Percentiles rank a stretch among this genome's conserved stretches.
Evolutionary conservation across 2,797 vertebrate species (phyloP).

Genomic region (Anableps anableps): DNA sequence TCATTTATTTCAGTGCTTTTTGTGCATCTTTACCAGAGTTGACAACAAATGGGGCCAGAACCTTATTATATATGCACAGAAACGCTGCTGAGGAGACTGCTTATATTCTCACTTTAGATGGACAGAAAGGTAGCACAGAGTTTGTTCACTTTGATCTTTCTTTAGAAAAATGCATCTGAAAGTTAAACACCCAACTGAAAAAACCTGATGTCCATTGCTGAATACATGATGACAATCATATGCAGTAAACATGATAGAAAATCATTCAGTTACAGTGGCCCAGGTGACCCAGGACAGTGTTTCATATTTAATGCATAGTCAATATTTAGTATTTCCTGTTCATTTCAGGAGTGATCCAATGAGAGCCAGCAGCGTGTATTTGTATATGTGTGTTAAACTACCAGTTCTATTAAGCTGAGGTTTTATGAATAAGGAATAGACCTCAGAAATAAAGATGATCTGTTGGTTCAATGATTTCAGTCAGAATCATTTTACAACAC

Average conservation of each 20-base stretch:
- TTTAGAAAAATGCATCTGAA: neutral
- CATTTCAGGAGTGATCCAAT: neutral
- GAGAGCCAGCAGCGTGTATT: neutral
- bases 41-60: neutral
- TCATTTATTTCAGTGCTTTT: neutral
- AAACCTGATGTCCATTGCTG: neutral
- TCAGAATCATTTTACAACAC: conserved; percentile 16
- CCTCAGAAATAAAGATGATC: conserved; percentile 17
- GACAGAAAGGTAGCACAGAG: too few relatives aligned
- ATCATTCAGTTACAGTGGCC: neutral
- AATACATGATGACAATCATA: conserved; percentile 24
- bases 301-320: conserved; percentile 12
- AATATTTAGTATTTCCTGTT: conserved; percentile 2
- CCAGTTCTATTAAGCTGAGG: neutral
- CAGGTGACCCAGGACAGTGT: conserved; percentile 9
- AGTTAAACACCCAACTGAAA: neutral
- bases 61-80: neutral
- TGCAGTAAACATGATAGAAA: neutral
- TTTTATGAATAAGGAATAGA: conserved; percentile 22
- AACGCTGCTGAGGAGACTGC: neutral
- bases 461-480: conserved; percentile 26
- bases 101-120: neutral
- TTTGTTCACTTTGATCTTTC: neutral
- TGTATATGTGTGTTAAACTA: neutral
- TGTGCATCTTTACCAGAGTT: neutral